Evolutionary conservation across 53 echinoderm and acorn worm genomes (phyloP).

Genomic region (Holothuria scabra): DNA sequence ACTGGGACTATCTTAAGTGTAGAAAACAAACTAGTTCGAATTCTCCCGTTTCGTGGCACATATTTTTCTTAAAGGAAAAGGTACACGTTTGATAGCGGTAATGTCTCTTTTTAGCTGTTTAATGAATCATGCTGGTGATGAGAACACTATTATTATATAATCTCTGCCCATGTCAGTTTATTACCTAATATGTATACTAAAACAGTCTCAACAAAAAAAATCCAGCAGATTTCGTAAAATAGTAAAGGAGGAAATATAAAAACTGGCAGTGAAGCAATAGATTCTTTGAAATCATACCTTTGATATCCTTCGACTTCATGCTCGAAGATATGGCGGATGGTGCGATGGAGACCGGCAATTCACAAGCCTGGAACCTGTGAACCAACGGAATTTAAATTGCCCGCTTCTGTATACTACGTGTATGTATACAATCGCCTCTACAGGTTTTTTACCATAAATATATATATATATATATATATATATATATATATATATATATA

Average conservation of each 20-base stretch:
- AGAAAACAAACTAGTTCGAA: background rate
- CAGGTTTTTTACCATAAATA: background rate
- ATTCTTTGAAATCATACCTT: background rate
- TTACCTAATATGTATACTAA: background rate
- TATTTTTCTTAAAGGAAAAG: background rate
- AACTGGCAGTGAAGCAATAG: no score
- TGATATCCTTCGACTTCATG: constrained; percentile 25
- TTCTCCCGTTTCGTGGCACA: constrained; percentile 16
- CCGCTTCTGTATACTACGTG: background rate
- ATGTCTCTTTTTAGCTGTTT: constrained; percentile 13
- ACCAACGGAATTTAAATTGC: background rate
- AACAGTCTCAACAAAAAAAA: constrained; percentile 6
- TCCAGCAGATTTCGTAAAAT: constrained; percentile 3
- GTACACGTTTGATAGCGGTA: constrained; percentile 25
- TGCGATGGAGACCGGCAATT: constrained; percentile 26
- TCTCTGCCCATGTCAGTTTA: constrained; percentile 8
- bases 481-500: no score
- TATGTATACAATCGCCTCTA: background rate
- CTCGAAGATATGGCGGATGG: constrained; percentile 26
- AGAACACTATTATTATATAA: background rate
- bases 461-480: no score
- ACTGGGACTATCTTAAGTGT: constrained; percentile 9
- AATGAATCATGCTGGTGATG: constrained; percentile 18
- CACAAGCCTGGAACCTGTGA: constrained; percentile 33
- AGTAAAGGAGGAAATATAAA: background rate